These are phyloP conservation scores for Oxyruncus cristatus DNA, from an alignment of 2,113 vertebrate species.

Conservation along the genomic window DNA sequence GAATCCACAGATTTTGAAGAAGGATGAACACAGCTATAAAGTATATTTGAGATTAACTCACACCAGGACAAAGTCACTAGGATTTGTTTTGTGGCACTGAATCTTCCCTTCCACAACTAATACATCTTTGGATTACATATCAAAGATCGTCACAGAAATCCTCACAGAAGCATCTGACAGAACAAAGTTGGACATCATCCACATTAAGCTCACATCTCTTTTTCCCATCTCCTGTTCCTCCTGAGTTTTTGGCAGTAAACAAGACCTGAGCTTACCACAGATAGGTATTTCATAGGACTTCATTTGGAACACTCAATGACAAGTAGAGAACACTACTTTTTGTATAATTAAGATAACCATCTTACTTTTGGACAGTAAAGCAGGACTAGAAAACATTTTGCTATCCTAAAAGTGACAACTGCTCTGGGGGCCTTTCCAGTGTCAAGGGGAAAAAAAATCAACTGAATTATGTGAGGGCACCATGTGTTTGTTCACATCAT, in stretches of 20 bases:
- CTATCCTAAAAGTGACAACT: not conserved
- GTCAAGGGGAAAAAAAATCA: not conserved
- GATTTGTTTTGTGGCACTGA: not conserved
- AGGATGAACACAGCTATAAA: not conserved
- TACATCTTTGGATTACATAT: not conserved
- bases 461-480: not conserved
- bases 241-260: not conserved
- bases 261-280: not conserved
- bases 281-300: not conserved
- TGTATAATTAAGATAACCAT: not conserved
- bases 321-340: not conserved
- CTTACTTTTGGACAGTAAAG: not conserved
- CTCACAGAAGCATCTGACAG: not conserved
- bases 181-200: not conserved
- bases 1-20: not conserved
- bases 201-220: not conserved
- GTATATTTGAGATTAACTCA: not conserved
- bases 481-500: not conserved
- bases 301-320: not conserved
- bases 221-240: not conserved
- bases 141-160: not conserved
- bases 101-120: not conserved
- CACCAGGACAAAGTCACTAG: not conserved
- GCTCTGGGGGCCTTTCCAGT: not conserved
- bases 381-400: not conserved